Evolutionary conservation across 1,140 invertebrate species (phyloP), one percentile per base, ranked within the genome.

Genomic region (Caenorhabditis inopinata): DNA sequence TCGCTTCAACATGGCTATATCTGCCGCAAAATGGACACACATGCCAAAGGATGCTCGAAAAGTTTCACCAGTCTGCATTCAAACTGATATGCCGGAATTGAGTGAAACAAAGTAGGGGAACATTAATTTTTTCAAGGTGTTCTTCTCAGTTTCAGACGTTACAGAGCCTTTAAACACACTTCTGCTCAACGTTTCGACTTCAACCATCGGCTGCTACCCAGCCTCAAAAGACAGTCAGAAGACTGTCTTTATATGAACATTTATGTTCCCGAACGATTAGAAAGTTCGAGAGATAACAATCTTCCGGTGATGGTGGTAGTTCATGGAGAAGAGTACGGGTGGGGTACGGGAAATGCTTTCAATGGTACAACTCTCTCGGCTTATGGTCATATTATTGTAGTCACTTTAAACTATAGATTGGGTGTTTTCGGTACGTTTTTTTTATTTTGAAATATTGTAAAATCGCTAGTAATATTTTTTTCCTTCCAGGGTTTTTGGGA

Each of bases 241-340:
- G 96, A 98, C 90, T 98, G 96, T 89, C 92, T 98, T 47, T 97
- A 96, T 89, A 91, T 98, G 84, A 98, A 98, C 89, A 94, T 98
- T 87, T 98, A 96, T 90, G 93, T 95, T 6, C 96, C 96, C 11
- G 87, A 88, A 58, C 51, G 81, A 46, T 27, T 86, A 74, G 84
- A 83, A 81, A 81, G 14, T 16, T 78, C 53, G 1, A 76, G 47
- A 16, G 74, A 77, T 21, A 46, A 48, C 35, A 42, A 48, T n/a
- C 75, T 84, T 0, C 83, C 84, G 4, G 83, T 85, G 0, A 42
- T 88, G 18, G 83, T 88, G 16, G n/a, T 89, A 7, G 76, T 88
- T 38, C 87, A 89, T 62, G 88, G 88, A 32, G 86, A 85, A 27
- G 85, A 87, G 14, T 88, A 85, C 76, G 85, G 84, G 14, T 89